These are phyloP conservation scores for Coracopsis vasa DNA, from an alignment of 2,113 vertebrate genomes.

Conservation along the genomic window DNA sequence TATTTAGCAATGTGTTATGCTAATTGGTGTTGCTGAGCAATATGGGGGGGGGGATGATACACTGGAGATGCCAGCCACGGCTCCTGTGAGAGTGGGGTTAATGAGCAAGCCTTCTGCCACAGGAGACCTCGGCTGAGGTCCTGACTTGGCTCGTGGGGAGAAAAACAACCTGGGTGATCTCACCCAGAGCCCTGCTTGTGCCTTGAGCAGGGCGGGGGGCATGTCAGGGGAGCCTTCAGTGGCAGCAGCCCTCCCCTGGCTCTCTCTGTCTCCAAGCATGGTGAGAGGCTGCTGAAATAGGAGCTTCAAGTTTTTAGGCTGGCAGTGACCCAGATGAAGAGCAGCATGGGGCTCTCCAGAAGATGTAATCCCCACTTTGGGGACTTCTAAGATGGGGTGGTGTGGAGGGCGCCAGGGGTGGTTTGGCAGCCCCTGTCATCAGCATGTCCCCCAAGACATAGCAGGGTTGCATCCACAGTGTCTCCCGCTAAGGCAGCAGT, in stretches of 20 bases:
- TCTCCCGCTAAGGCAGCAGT: neutral
- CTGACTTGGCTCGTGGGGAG: neutral
- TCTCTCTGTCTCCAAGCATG: neutral
- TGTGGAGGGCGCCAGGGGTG: neutral
- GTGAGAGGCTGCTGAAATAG: neutral
- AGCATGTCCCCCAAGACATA: fast-evolving
- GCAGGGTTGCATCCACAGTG: fast-evolving
- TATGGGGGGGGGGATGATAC: neutral
- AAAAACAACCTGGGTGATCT: slow-evolving; percentile 19
- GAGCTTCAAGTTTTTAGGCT: neutral
- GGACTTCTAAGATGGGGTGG: neutral
- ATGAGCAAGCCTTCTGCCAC: neutral
- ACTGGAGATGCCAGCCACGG: neutral
- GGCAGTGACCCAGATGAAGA: neutral
- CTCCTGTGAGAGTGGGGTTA: neutral
- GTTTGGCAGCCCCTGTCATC: neutral
- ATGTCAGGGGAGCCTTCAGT: fast-evolving
- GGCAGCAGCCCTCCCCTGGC: neutral
- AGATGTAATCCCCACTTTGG: too few species aligned
- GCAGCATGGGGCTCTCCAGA: neutral
- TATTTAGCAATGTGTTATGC: slow-evolving; percentile 49
- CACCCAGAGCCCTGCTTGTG: neutral
- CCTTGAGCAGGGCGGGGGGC: neutral
- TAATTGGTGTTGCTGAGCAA: slow-evolving; percentile 24
- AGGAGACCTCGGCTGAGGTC: neutral